Conservation (phyloP, 64 coral and sea anemone genomes). For the Porites australiensis region DNA sequence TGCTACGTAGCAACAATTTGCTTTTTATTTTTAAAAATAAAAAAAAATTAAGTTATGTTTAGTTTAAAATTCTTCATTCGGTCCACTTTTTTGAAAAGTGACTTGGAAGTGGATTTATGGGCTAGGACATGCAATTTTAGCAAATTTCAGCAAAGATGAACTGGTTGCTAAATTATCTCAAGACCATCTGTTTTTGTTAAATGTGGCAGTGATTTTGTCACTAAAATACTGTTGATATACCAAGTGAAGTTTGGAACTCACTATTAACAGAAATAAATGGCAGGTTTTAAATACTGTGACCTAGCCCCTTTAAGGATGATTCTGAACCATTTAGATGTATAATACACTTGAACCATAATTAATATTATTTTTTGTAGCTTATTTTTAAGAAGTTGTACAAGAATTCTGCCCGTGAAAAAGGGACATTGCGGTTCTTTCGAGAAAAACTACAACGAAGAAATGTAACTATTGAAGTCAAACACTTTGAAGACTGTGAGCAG, state of each 20-base stretch:
- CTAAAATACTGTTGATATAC: too few relatives aligned
- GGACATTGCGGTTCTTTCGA: neutral
- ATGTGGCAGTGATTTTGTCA: too few relatives aligned
- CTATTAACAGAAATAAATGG: constrained; percentile 6
- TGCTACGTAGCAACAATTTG: too few relatives aligned
- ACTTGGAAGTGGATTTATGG: too few relatives aligned
- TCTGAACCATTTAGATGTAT: neutral
- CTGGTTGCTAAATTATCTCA: too few relatives aligned
- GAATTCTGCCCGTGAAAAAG: neutral
- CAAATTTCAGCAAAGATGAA: too few relatives aligned
- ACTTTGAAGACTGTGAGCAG: constrained; percentile 1
- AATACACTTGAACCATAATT: neutral
- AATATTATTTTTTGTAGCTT: neutral
- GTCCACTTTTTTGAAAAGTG: too few relatives aligned
- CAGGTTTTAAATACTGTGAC: neutral
- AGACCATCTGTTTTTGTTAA: too few relatives aligned
- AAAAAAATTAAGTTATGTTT: too few relatives aligned
- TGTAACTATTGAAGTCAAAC: constrained; percentile 12
- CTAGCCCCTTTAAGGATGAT: neutral
- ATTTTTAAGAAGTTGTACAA: constrained; percentile 13
- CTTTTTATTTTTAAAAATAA: too few relatives aligned
- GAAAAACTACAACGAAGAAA: constrained; percentile 10
- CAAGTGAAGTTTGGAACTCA: neutral
- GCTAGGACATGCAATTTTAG: too few relatives aligned
- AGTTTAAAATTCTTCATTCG: too few relatives aligned